Evolutionary conservation across 1,140 invertebrate species (phyloP).

Genomic region (Neocloeon triangulifer): DNA sequence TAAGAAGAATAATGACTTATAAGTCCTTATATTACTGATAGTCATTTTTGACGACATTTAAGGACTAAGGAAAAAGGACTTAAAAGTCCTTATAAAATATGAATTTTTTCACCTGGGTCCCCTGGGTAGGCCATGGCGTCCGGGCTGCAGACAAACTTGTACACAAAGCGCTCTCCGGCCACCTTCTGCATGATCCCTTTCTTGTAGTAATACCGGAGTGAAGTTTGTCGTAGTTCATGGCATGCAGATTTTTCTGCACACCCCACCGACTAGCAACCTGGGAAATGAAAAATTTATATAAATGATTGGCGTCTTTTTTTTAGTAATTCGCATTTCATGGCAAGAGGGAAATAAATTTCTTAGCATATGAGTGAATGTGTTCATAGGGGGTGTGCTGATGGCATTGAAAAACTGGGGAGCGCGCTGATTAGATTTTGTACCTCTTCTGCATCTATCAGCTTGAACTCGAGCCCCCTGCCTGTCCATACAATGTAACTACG

Average conservation of each 20-base stretch:
- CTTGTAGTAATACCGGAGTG: constrained; percentile 87
- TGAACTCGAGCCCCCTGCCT: constrained; percentile 81
- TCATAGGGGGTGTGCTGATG: too few relatives aligned
- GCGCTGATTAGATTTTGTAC: constrained; percentile 19
- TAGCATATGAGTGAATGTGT: too few relatives aligned
- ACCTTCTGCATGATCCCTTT: constrained; percentile 98
- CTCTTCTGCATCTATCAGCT: constrained; percentile 85
- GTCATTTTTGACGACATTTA: too few relatives aligned
- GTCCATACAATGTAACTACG: constrained; percentile 88
- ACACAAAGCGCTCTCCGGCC: constrained; percentile 84
- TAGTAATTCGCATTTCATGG: background rate
- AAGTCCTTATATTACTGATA: too few relatives aligned
- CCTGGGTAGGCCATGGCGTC: constrained; percentile 56
- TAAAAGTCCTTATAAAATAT: too few relatives aligned
- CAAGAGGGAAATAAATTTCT: background rate
- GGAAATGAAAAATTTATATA: too few relatives aligned
- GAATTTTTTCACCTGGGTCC: too few relatives aligned
- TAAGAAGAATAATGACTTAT: too few relatives aligned
- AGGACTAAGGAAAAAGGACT: too few relatives aligned
- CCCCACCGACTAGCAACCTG: constrained; percentile 64
- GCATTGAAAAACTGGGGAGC: background rate
- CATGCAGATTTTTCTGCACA: constrained; percentile 69
- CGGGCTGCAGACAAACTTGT: constrained; percentile 88
- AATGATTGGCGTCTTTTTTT: too few relatives aligned
- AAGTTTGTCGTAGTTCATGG: constrained; percentile 94